phyloP scores from a whole-genome alignment of 2,888 invertebrate species.

The Herminia tarsipennalis region DNA sequence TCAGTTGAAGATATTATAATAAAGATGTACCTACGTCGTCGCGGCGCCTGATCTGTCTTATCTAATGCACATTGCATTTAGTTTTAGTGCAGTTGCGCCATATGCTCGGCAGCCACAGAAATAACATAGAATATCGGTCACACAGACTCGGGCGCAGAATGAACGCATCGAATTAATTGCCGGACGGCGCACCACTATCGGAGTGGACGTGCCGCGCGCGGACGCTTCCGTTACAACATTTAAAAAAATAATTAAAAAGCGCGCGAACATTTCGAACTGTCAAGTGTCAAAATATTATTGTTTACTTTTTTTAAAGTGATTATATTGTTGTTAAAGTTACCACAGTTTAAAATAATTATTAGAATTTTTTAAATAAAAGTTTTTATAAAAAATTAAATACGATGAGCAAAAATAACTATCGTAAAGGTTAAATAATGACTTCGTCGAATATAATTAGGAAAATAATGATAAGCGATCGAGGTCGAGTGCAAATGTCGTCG shows the following conservation, averaged over 20 bases:
- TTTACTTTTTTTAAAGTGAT: constrained; percentile 3
- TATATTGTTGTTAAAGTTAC: neutral
- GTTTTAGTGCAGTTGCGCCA: constrained; percentile 81
- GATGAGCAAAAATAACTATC: constrained; percentile 43
- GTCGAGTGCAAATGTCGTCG: constrained; percentile 79
- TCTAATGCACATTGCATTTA: constrained; percentile 82
- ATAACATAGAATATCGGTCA: constrained; percentile 85
- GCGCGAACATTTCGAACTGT: constrained; percentile 56
- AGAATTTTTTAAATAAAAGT: neutral
- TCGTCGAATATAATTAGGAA: constrained; percentile 65
- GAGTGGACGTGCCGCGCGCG: constrained; percentile 73
- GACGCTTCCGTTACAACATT: constrained; percentile 70
- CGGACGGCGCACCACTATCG: constrained; percentile 72
- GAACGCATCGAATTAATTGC: constrained; percentile 80
- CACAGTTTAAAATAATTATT: too few species aligned
- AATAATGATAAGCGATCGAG: constrained; percentile 76
- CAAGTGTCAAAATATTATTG: constrained; percentile 12
- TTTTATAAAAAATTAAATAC: neutral
- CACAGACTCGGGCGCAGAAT: constrained; percentile 69
- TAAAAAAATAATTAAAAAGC: constrained; percentile 59
- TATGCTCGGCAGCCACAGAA: constrained; percentile 71
- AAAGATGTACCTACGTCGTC: constrained; percentile 36
- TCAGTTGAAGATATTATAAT: constrained; percentile 38
- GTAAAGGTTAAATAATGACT: constrained; percentile 66
- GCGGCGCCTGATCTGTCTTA: constrained; percentile 64